Evolutionary conservation across 2,113 vertebrate species (phyloP), one percentile per base, ranked within the genome.

Genomic region (Oreochromis spilurus): DNA sequence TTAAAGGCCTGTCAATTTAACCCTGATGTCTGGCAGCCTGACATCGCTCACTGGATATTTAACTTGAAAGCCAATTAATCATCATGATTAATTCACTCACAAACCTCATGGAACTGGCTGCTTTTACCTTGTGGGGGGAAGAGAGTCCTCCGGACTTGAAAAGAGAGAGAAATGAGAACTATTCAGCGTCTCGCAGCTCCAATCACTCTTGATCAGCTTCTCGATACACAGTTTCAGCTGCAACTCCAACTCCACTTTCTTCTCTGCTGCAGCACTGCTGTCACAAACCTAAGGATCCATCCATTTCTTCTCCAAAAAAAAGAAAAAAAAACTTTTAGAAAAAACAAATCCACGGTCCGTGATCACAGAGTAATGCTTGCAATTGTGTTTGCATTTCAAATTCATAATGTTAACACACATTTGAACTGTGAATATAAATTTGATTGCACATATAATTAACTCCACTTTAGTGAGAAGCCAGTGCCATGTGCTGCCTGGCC

Each of bases 41-140:
- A 96, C 94, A 94, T 96, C 94, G 90, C 95, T 96, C 95, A 95
- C 94, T 96, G 96, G 93, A 96, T 96, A 96, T 96, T 96, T 95
- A 95, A 95, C 95, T 93, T 96, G 94, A 96, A 96, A 96, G 95
- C 95, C 95, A 96, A 96, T 97, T 96, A 96, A 97, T 96, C 96
- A 96, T 96, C 93, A 95, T 96, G 96, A 97, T 97, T 96, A 96
- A 97, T 96, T 95, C 95, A 94, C 95, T 95, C 93, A 95, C 95
- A 95, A 96, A 96, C 94, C 94, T 91, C 95, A 93, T 91, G 95
- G 95, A 96, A 96, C 94, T 95, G 96, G 95, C 96, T 87, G 85
- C 83, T 94, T 95, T 95, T 83, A 92, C 92, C 93, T 93, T 85
- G n/a, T 91, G 93, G 93, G 91, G 78, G 72, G 45, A 88, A 82